Evolutionary conservation across 2,888 invertebrate genomes (phyloP).

Genomic region (Silvanus unidentatus): DNA sequence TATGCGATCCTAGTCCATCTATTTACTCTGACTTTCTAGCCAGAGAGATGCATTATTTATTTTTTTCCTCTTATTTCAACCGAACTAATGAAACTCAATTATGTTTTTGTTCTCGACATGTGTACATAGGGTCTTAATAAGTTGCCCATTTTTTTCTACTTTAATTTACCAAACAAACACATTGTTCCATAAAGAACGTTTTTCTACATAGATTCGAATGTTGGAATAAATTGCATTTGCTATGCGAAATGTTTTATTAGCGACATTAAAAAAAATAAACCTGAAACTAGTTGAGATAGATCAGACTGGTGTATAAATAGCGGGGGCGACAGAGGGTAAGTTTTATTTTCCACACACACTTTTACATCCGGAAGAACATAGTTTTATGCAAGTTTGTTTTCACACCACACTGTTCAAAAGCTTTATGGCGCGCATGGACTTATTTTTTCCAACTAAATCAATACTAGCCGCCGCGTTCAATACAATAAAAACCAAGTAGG

Average conservation of each 20-base stretch:
- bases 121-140: too few species aligned
- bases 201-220: too few species aligned
- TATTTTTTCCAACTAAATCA: slow-evolving; percentile 45
- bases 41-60: slow-evolving; percentile 4
- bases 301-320: neutral
- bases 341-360: too few species aligned
- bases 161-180: neutral
- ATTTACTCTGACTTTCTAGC: too few species aligned
- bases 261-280: neutral
- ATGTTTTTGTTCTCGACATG: neutral
- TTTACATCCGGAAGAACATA: slow-evolving; percentile 29
- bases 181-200: neutral
- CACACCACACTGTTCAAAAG: slow-evolving; percentile 34
- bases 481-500: slow-evolving; percentile 24
- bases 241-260: too few species aligned
- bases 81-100: slow-evolving; percentile 6
- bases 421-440: slow-evolving; percentile 46
- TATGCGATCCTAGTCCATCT: slow-evolving; percentile 1
- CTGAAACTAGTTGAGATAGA: neutral
- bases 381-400: slow-evolving; percentile 35
- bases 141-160: neutral
- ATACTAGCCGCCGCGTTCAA: slow-evolving; percentile 34
- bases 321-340: too few species aligned
- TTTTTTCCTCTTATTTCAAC: slow-evolving; percentile 1
- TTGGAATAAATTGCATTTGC: neutral